phyloP scores from a whole-genome alignment of 2,113 vertebrate species.

The Chlorodrepanis virens region DNA sequence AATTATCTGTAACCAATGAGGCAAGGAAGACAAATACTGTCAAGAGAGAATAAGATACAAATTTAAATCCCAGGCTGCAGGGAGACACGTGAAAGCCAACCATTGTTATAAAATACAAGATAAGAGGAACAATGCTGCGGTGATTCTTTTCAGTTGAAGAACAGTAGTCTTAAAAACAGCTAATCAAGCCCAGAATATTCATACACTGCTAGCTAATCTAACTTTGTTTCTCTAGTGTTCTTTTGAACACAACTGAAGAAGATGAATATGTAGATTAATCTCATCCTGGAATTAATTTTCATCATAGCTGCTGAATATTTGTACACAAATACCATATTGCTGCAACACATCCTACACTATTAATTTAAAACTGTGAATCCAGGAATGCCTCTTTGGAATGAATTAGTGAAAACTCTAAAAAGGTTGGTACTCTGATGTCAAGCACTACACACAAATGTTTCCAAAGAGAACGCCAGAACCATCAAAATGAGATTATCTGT shows the following conservation, averaged over 20 bases:
- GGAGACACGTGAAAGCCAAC: background rate
- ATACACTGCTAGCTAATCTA: background rate
- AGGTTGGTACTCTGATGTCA: background rate
- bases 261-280: conserved; percentile 26
- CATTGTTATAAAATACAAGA: background rate
- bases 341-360: background rate
- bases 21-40: conserved; percentile 11
- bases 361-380: background rate
- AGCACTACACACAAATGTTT: background rate
- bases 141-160: background rate
- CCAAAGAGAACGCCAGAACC: background rate
- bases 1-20: conserved; percentile 52
- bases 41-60: conserved; percentile 3
- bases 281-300: conserved; percentile 47
- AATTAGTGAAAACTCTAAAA: background rate
- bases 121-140: background rate
- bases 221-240: background rate
- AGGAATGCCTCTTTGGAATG: background rate
- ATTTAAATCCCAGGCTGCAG: background rate
- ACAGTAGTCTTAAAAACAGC: background rate
- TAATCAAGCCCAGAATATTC: conserved; percentile 27
- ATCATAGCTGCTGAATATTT: conserved; percentile 17
- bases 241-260: background rate
- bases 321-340: background rate
- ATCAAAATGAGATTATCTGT: background rate